Base-by-base conservation (phyloP, 1,140 invertebrate genomes). In the Argopecten irradians region DNA sequence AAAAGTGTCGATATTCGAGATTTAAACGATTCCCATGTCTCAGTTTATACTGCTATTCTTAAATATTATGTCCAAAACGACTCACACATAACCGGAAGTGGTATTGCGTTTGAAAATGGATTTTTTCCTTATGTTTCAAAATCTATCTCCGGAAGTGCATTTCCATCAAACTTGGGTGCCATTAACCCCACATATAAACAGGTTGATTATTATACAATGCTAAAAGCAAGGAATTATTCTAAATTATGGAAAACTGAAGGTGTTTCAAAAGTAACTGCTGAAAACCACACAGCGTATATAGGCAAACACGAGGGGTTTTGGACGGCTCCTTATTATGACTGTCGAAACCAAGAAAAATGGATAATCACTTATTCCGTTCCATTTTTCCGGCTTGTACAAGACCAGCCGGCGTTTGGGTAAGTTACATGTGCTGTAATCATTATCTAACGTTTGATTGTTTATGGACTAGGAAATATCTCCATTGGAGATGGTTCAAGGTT, bases 361-460 rank as follows among this genome's bases (percentile, higher is more conserved):
- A 85, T 93, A 41, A 39, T 93, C 19, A 91, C 92, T 84, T 93
- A 90, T 82, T 93, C 92, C 0, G 90, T 92, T 33, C 92, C 92
- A 28, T 93, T 93, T 85, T 93, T 91, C 84, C 83, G 88, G 46
- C 71, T 86, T 28, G 83, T 43, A 85, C 89, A 88, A 71, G 89
- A 87, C n/a, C 87, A 82, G 36, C 88, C 91, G 32, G 88, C 86
- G 22, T 93, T 92, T 90, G 93, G 92, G 92, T 93, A 90, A 92
- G 90, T 92, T 83, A 39, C 35, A 34, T 9, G 28, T 83, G 28
- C 85, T 86, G 19, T n/a, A n/a, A n/a, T n/a, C n/a, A n/a, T n/a
- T n/a, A n/a, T n/a, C n/a, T n/a, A n/a, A n/a, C n/a, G n/a, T n/a
- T n/a, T n/a, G n/a, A n/a, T n/a, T n/a, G n/a, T n/a, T n/a, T n/a